Percentiles rank a stretch among this genome's conserved stretches.
Conservation (phyloP, 2,113 vertebrate genomes). For the Noturus placidus region DNA sequence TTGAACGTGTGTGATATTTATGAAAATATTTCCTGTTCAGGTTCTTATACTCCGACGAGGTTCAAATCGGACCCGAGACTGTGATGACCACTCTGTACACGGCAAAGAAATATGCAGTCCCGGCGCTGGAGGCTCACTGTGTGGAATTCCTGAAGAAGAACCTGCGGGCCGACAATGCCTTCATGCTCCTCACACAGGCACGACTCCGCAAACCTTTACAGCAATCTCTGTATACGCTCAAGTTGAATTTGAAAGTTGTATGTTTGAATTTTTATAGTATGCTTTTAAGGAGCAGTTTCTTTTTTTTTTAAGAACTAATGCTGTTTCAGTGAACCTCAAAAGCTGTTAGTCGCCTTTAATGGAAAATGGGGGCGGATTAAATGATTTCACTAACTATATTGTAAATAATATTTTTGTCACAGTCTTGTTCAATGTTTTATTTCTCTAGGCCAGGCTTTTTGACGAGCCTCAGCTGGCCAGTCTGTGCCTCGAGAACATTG, state of each 20-base stretch:
- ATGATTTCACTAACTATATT: background rate
- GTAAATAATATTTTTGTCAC: background rate
- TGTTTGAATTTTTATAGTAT: background rate
- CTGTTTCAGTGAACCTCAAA: background rate
- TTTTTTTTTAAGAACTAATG: too few relatives aligned
- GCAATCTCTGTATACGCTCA: background rate
- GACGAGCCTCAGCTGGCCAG: constrained; percentile 96
- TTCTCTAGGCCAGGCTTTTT: constrained; percentile 85
- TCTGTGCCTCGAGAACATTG: constrained; percentile 94
- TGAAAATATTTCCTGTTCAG: constrained; percentile 61
- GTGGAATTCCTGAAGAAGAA: constrained; percentile 98
- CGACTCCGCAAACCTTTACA: background rate
- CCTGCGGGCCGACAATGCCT: constrained; percentile 91
- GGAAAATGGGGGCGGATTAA: background rate
- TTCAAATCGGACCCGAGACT: constrained; percentile 95
- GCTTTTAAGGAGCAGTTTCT: background rate
- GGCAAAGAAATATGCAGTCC: constrained; percentile 95
- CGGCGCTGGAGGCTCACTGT: constrained; percentile 92
- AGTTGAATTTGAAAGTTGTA: background rate
- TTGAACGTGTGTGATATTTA: background rate
- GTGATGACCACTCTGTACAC: constrained; percentile 98
- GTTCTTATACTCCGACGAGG: constrained; percentile 97
- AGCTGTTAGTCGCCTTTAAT: background rate
- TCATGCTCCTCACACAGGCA: constrained; percentile 97
- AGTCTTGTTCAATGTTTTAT: background rate